A percentile compares a stretch with the other conserved stretches of the same genome.
These are phyloP conservation scores for Orchesella flavescens DNA, from an alignment of 2,888 invertebrate genomes.

Conservation along the genomic window DNA sequence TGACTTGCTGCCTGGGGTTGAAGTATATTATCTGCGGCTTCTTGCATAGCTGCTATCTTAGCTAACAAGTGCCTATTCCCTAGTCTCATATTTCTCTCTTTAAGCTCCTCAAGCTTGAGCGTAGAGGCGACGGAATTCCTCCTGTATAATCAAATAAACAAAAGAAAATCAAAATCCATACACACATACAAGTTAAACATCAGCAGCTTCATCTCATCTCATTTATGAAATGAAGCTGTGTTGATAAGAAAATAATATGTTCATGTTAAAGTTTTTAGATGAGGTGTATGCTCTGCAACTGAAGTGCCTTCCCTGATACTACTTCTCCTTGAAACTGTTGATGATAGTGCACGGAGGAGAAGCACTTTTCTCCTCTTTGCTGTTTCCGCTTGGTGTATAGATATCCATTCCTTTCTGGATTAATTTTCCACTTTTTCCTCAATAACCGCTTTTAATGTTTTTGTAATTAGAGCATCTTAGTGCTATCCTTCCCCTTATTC, in stretches of 20 bases:
- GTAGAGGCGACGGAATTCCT: slow-evolving; percentile 87
- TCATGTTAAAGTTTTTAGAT: slow-evolving; percentile 28
- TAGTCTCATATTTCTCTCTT: slow-evolving; percentile 84
- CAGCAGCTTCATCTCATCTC: too few species aligned
- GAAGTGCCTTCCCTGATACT: too few species aligned
- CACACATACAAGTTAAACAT: slow-evolving; percentile 34
- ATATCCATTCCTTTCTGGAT: too few species aligned
- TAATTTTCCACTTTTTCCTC: too few species aligned
- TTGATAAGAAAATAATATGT: slow-evolving; percentile 37
- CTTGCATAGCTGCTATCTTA: slow-evolving; percentile 87
- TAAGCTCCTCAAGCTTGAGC: slow-evolving; percentile 86
- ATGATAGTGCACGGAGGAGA: slow-evolving; percentile 13
- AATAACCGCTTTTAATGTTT: too few species aligned
- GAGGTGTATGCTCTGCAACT: slow-evolving; percentile 19
- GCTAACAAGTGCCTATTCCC: slow-evolving; percentile 83
- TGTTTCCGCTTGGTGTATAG: too few species aligned
- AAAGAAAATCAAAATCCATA: slow-evolving; percentile 48
- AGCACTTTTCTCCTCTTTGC: background rate
- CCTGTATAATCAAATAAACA: slow-evolving; percentile 76
- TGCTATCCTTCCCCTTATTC: background rate
- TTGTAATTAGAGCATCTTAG: too few species aligned
- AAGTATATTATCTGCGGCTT: slow-evolving; percentile 78
- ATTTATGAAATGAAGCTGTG: too few species aligned
- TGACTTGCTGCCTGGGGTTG: slow-evolving; percentile 60
- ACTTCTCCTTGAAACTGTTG: slow-evolving; percentile 28